Percentiles rank a stretch among this genome's conserved stretches.
Evolutionary conservation across 2,797 vertebrate species (phyloP).

Genomic region (Amniataba percoides): DNA sequence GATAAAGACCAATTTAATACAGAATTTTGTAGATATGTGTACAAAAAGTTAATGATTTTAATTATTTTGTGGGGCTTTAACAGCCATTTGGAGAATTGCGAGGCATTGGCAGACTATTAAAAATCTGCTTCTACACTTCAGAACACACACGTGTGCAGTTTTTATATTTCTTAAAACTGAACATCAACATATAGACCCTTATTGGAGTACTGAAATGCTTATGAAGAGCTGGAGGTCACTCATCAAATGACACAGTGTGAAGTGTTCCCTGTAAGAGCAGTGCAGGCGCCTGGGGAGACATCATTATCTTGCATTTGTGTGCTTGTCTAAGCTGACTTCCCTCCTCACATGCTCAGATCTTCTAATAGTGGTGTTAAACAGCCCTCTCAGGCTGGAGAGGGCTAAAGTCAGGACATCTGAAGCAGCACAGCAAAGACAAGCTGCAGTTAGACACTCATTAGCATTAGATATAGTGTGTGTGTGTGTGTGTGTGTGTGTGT

Average conservation of each 20-base stretch:
- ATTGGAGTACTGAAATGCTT: conserved; percentile 1
- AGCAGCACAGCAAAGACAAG: conserved; percentile 32
- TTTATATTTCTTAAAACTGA: conserved; percentile 3
- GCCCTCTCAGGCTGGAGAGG: conserved; percentile 32
- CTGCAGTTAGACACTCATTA: conserved; percentile 61
- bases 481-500: conserved; percentile 3
- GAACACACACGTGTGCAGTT: background rate
- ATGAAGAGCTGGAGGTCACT: conserved; percentile 40
- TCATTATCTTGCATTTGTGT: conserved; percentile 55
- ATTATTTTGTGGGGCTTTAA: background rate
- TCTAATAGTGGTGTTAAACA: conserved; percentile 52
- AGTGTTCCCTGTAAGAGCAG: conserved; percentile 36
- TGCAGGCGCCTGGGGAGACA: conserved; percentile 32
- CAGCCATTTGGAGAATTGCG: conserved; percentile 2
- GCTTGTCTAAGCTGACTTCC: conserved; percentile 35
- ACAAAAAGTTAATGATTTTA: background rate
- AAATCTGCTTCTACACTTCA: background rate
- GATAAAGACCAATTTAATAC: background rate
- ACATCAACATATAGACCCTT: background rate
- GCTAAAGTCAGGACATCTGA: conserved; percentile 26
- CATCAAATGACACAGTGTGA: conserved; percentile 46
- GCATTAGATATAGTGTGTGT: conserved; percentile 3
- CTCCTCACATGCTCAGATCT: conserved; percentile 31
- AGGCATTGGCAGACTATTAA: background rate
- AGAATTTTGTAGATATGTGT: background rate